Conservation (phyloP, 2,888 invertebrate genomes). For the Parochlus steinenii region DNA sequence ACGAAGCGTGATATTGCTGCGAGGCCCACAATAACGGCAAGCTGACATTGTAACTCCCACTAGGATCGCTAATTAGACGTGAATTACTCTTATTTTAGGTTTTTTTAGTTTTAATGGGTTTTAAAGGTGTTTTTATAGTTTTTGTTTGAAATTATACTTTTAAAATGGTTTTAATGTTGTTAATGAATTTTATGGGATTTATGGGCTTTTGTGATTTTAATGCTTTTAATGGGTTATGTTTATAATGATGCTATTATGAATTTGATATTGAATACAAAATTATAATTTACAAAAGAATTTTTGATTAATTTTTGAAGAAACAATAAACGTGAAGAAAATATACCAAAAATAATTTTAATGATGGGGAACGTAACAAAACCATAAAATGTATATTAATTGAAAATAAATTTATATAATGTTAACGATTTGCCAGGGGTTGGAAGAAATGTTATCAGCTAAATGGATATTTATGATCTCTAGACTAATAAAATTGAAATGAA, state of each 20-base stretch:
- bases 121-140: constrained; percentile 1
- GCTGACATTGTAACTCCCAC: constrained; percentile 38
- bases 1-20: constrained; percentile 16
- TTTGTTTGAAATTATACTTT: neutral
- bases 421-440: too few species aligned
- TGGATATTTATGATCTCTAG: too few species aligned
- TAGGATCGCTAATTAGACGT: constrained; percentile 28
- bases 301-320: neutral
- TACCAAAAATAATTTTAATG: neutral
- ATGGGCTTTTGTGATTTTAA: neutral
- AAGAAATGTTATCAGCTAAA: too few species aligned
- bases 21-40: constrained; percentile 52
- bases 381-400: neutral
- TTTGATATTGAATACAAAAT: too few species aligned
- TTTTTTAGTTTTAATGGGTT: constrained; percentile 3
- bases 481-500: too few species aligned
- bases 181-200: constrained; percentile 1
- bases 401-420: too few species aligned
- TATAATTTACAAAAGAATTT: too few species aligned
- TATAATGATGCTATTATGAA: neutral
- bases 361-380: neutral
- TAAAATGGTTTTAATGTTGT: neutral
- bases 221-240: neutral
- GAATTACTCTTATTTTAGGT: constrained; percentile 30
- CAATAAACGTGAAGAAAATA: constrained; percentile 2